phyloP scores from a whole-genome alignment of 2,113 vertebrate species.

The Mormoops blainvillei region DNA sequence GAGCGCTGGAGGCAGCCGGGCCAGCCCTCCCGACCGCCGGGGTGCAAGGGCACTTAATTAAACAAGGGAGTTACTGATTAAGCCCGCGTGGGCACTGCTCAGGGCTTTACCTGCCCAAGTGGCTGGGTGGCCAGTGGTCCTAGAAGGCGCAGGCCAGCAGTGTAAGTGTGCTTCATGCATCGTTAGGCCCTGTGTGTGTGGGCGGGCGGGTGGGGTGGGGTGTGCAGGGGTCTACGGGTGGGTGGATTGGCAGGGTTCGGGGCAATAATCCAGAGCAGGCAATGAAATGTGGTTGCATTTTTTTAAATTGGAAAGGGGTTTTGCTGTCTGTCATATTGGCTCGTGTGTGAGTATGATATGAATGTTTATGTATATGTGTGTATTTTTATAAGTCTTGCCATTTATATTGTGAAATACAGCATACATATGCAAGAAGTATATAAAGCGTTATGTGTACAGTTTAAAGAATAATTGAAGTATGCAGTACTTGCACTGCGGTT shows the following conservation, averaged over 20 bases:
- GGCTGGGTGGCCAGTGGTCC: conserved; percentile 58
- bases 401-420: not conserved
- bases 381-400: not conserved
- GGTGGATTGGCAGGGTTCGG: not conserved
- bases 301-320: not conserved
- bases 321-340: not conserved
- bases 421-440: not conserved
- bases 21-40: conserved; percentile 58
- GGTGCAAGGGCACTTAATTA: conserved; percentile 73
- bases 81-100: conserved; percentile 66
- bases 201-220: conserved; percentile 6
- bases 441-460: not conserved
- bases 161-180: conserved; percentile 77
- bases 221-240: conserved; percentile 28
- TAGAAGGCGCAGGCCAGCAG: conserved; percentile 34
- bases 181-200: conserved; percentile 68
- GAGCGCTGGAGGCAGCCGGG: conserved; percentile 74
- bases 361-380: not conserved
- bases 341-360: not conserved
- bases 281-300: not conserved
- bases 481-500: not conserved
- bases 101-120: conserved; percentile 63
- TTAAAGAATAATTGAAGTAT: not conserved
- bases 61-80: conserved; percentile 83
- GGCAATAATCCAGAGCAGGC: not conserved